These are phyloP conservation scores for Delphinus delphis DNA, from an alignment of 2,113 vertebrate species.

Conservation along the genomic window DNA sequence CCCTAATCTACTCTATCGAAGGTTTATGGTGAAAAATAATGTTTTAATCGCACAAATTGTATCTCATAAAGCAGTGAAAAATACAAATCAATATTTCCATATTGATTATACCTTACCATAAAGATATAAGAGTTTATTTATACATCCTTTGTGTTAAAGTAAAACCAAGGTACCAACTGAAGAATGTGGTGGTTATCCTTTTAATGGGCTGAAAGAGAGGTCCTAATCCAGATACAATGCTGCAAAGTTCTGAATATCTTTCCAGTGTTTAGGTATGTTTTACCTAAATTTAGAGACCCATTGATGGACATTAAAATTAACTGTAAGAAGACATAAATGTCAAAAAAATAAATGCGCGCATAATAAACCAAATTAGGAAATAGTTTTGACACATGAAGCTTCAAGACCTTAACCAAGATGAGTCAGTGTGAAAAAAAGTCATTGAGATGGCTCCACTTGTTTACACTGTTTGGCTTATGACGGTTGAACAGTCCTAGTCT, in stretches of 20 bases:
- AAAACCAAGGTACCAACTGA: background rate
- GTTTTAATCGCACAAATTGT: background rate
- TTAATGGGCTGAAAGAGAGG: background rate
- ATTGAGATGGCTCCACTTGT: background rate
- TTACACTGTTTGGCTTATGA: background rate
- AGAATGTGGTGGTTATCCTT: background rate
- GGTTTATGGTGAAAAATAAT: background rate
- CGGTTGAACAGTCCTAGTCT: background rate
- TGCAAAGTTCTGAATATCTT: constrained; percentile 6
- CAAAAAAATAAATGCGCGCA: background rate
- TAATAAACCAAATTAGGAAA: constrained; percentile 1
- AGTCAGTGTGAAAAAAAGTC: constrained; percentile 21
- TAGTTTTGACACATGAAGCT: constrained; percentile 37
- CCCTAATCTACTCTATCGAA: background rate
- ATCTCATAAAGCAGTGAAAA: constrained; percentile 41
- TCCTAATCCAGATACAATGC: background rate
- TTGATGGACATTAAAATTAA: constrained; percentile 1
- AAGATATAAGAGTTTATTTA: background rate
- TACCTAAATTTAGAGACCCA: constrained; percentile 27
- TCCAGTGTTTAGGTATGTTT: background rate
- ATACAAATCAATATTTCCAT: constrained; percentile 5
- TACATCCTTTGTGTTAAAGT: constrained; percentile 9
- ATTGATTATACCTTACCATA: background rate
- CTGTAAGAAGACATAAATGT: background rate
- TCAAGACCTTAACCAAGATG: background rate